phyloP scores from a whole-genome alignment of 2,888 invertebrate species.

The Phalera bucephala region DNA sequence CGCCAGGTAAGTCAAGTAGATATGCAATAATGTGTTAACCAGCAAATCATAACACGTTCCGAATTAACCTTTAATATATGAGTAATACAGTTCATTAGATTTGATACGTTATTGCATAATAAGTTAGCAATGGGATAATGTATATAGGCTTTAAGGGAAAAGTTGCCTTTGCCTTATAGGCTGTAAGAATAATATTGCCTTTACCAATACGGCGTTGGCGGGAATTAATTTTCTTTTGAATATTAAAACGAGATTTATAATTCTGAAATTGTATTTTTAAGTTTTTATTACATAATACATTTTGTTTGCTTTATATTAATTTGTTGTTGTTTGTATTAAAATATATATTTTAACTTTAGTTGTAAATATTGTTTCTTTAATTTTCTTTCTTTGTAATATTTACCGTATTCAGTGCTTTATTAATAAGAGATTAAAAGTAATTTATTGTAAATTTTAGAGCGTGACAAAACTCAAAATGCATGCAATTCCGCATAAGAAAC shows the following conservation, averaged over 20 bases:
- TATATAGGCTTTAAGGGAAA: too few relatives aligned
- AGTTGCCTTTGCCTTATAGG: too few relatives aligned
- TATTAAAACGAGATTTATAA: not conserved
- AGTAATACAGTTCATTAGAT: too few relatives aligned
- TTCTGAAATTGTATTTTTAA: not conserved
- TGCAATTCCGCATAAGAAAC: conserved; percentile 69
- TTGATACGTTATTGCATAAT: too few relatives aligned
- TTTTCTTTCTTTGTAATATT: conserved; percentile 10
- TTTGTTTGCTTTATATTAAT: conserved; percentile 3
- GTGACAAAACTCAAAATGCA: conserved; percentile 77
- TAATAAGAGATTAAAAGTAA: conserved; percentile 18
- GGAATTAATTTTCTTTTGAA: too few relatives aligned
- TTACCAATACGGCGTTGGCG: not conserved
- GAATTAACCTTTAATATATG: not conserved
- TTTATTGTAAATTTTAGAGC: conserved; percentile 72
- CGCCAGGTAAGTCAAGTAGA: conserved; percentile 56
- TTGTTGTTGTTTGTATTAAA: conserved; percentile 3
- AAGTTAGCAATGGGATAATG: too few relatives aligned
- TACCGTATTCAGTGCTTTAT: conserved; percentile 11
- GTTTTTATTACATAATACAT: not conserved
- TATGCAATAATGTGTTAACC: too few relatives aligned
- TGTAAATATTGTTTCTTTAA: conserved; percentile 18
- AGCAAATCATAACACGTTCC: too few relatives aligned
- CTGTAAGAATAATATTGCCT: conserved; percentile 1
- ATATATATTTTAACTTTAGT: conserved; percentile 9